phyloP scores from a whole-genome alignment of 2,797 vertebrate species.

The Poeciliopsis paucimaculata region DNA sequence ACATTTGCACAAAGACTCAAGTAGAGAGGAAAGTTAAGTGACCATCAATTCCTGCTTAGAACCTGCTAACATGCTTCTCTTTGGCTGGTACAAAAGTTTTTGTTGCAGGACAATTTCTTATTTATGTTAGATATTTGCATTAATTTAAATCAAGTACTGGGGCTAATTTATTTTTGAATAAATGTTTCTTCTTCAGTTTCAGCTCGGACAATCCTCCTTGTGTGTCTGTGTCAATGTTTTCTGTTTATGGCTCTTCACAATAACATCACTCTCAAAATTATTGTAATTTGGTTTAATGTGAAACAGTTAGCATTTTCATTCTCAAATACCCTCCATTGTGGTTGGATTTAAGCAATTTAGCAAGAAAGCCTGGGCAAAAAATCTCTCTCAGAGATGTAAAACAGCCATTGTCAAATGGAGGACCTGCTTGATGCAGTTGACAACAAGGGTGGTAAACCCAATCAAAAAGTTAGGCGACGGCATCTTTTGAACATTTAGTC shows the following conservation, averaged over 20 bases:
- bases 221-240: slow-evolving; percentile 69
- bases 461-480: neutral
- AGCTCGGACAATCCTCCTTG: slow-evolving; percentile 78
- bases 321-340: neutral
- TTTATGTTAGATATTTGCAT: slow-evolving; percentile 61
- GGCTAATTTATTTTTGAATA: slow-evolving; percentile 72
- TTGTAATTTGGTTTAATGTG: neutral
- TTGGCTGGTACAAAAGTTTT: slow-evolving; percentile 57
- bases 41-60: slow-evolving; percentile 17
- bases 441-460: neutral
- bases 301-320: neutral
- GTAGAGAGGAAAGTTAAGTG: slow-evolving; percentile 19
- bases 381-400: neutral
- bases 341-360: neutral
- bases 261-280: neutral
- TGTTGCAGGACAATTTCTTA: slow-evolving; percentile 42
- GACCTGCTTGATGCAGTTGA: neutral
- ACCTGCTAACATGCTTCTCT: slow-evolving; percentile 32
- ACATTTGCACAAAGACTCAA: slow-evolving; percentile 50
- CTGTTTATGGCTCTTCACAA: slow-evolving; percentile 6
- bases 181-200: slow-evolving; percentile 69
- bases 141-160: slow-evolving; percentile 61
- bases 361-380: neutral
- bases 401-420: neutral
- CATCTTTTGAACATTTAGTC: neutral